A percentile compares a stretch with the other conserved stretches of the same genome.
phyloP scores from a whole-genome alignment of 2,888 invertebrate species.

The Drosophila cognata region DNA sequence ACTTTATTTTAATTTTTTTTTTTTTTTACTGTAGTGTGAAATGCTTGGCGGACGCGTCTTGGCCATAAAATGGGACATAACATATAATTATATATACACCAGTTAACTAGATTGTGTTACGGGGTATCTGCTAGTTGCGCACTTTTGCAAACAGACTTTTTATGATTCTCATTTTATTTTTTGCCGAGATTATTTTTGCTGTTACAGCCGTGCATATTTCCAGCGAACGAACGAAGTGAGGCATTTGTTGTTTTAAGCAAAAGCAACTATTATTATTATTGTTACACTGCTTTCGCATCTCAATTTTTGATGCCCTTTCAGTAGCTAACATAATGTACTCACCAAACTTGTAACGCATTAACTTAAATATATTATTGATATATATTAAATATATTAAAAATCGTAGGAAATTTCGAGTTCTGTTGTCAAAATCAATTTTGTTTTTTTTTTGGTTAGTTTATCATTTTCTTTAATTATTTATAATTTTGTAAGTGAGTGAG shows the following conservation, averaged over 20 bases:
- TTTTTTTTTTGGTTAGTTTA: background rate
- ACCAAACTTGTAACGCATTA: background rate
- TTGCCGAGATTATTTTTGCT: conserved; percentile 30
- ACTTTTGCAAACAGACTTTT: background rate
- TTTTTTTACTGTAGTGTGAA: background rate
- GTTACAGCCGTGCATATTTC: conserved; percentile 43
- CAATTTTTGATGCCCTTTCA: background rate
- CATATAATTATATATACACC: background rate
- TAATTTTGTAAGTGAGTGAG: background rate
- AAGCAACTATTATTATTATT: conserved; percentile 49
- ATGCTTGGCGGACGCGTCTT: background rate
- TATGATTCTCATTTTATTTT: conserved; percentile 5
- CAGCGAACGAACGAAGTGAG: conserved; percentile 26
- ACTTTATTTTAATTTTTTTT: background rate
- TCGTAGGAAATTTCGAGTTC: background rate
- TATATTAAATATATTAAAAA: background rate
- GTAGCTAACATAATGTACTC: background rate
- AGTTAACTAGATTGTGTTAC: background rate
- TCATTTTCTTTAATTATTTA: background rate
- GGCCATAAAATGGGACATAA: background rate
- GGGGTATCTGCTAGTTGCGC: conserved; percentile 12
- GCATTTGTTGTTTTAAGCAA: conserved; percentile 32
- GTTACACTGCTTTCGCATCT: conserved; percentile 37
- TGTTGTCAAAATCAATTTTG: background rate
- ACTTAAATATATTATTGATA: background rate